phyloP scores from a whole-genome alignment of 1,140 invertebrate genomes.

The Panagrolaimus sp. region DNA sequence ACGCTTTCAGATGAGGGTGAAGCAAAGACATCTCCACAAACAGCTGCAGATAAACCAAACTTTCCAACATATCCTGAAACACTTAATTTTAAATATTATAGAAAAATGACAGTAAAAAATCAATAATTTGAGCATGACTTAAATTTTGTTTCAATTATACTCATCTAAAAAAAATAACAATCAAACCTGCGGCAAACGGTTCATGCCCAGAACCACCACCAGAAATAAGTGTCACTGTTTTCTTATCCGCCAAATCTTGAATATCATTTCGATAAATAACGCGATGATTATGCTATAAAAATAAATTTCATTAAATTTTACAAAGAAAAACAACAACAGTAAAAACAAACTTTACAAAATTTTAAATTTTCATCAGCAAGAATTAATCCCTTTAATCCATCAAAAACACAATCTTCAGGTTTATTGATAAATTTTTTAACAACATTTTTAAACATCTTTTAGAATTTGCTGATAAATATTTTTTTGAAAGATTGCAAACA shows the following conservation, averaged over 20 bases:
- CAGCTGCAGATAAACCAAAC: slow-evolving; percentile 71
- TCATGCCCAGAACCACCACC: slow-evolving; percentile 80
- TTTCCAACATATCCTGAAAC: slow-evolving; percentile 70
- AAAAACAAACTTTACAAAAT: slow-evolving; percentile 63
- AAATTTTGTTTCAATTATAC: no score
- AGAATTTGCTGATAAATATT: no score
- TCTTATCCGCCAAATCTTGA: slow-evolving; percentile 60
- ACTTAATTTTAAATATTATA: slow-evolving; percentile 13
- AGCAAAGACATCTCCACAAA: slow-evolving; percentile 73
- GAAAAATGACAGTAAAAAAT: no score
- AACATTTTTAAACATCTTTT: slow-evolving; percentile 63
- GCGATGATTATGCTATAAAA: slow-evolving; percentile 42
- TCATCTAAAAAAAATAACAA: slow-evolving; percentile 2
- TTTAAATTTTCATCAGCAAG: slow-evolving; percentile 65
- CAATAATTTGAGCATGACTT: no score
- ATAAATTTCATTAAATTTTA: slow-evolving; percentile 3
- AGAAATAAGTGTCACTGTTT: slow-evolving; percentile 69
- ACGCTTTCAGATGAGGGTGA: slow-evolving; percentile 69
- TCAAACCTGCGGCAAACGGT: slow-evolving; percentile 66
- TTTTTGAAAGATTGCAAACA: no score
- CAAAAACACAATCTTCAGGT: slow-evolving; percentile 66
- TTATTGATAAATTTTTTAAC: slow-evolving; percentile 69
- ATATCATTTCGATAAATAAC: slow-evolving; percentile 65
- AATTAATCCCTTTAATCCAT: slow-evolving; percentile 67
- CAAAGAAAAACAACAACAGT: not conserved